Evolutionary conservation across 2,888 invertebrate genomes (phyloP).

Genomic region (Zaprionus obscuricornis): DNA sequence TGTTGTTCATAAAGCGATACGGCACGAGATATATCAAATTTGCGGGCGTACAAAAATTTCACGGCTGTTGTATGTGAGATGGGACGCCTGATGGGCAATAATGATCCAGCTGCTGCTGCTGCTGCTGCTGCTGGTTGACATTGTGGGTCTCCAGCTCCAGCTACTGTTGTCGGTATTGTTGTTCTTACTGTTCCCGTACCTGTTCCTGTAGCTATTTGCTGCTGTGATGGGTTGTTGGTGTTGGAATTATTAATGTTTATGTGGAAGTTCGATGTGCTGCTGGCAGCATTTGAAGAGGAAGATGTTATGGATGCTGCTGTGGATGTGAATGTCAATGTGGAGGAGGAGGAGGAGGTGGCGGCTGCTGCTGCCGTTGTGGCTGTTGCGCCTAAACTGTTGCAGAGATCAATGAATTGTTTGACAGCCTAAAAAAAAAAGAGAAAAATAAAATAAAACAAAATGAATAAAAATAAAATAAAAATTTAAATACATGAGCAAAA

Average conservation of each 20-base stretch:
- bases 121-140: not conserved
- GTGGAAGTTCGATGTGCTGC: conserved; percentile 46
- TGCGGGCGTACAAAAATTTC: conserved; percentile 95
- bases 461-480: not conserved
- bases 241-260: conserved; percentile 31
- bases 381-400: conserved; percentile 80
- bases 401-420: conserved; percentile 84
- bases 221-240: conserved; percentile 6
- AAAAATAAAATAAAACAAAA: conserved; percentile 3
- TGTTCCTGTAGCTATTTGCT: conserved; percentile 15
- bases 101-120: not conserved
- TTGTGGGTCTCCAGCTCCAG: conserved; percentile 6
- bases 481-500: not conserved
- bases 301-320: conserved; percentile 9
- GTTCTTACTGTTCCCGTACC: conserved; percentile 15
- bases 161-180: conserved; percentile 25
- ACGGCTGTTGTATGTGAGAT: conserved; percentile 92
- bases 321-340: conserved; percentile 26
- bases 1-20: conserved; percentile 96
- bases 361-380: conserved; percentile 18
- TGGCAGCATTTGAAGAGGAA: conserved; percentile 41
- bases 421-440: conserved; percentile 77
- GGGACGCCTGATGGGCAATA: conserved; percentile 65
- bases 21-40: conserved; percentile 96
- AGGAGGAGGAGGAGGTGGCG: conserved; percentile 15